Base-by-base conservation (phyloP, 2,113 vertebrate species). In the Pedetes capensis region DNA sequence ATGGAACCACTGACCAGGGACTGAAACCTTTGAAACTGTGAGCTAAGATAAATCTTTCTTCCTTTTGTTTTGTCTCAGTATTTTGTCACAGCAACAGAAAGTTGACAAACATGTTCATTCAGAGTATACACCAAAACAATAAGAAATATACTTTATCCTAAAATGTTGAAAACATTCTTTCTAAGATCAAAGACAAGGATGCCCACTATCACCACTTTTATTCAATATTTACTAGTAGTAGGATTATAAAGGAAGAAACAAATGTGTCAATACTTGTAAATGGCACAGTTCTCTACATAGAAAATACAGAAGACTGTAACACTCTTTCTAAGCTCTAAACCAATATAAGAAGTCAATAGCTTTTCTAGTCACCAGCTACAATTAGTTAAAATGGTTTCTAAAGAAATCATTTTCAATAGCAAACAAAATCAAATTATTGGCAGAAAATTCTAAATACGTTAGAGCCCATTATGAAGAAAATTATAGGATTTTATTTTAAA, bases 401-500 rank as follows among this genome's bases (percentile, higher is more conserved):
- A 94, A 61, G 55, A 49, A 14, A 74, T 27, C 11, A 13, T 87
- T 93, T 95, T 93, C 32, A 76, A 55, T 32, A 82, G 68, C 32
- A 93, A 87, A 12, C 95, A 59, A 91, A 92, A 64, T 53, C 55
- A 90, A 57, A 63, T 74, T 61, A 69, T 53, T 82, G 72, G 10
- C 22, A 61, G 8, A 81, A 83, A 89, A 81, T 3, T 76, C 51
- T 81, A 83, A 91, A 49, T n/a, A 63, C 78, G 29, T 42, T 16
- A 91, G 79, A 69, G 2, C 0, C 29, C 39, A 94, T 66, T 27
- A 59, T 59, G 27, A 88, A 93, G 44, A 44, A 80, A 74, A 59
- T 23, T 44, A 42, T 34, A n/a, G 63, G 81, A n/a, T 64, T 95
- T 75, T 89, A 79, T 61, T 94, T 69, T 91, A 42, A 75, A 89